phyloP scores from a whole-genome alignment of 1,140 invertebrate genomes.

The Drosophila truncata region DNA sequence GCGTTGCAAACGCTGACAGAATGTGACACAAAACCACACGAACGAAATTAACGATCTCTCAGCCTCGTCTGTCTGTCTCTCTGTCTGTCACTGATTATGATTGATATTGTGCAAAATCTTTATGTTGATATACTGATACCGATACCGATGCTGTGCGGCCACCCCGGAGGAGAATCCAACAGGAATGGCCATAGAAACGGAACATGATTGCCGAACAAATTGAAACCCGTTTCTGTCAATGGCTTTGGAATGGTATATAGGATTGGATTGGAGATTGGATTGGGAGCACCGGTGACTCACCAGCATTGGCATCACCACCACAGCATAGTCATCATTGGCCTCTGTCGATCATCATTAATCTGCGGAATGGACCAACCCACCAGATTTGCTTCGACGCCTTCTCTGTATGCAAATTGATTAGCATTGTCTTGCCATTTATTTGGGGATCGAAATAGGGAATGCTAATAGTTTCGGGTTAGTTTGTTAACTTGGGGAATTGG shows the following conservation, averaged over 20 bases:
- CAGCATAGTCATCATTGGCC: neutral
- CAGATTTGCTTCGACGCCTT: constrained; percentile 23
- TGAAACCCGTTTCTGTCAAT: constrained; percentile 19
- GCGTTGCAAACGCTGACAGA: constrained; percentile 31
- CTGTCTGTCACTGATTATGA: constrained; percentile 47
- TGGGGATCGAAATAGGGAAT: neutral
- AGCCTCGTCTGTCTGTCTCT: constrained; percentile 15
- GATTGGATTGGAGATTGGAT: constrained; percentile 16
- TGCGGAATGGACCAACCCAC: constrained; percentile 24
- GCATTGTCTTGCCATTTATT: constrained; percentile 38
- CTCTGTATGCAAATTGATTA: constrained; percentile 58
- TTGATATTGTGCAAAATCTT: constrained; percentile 43
- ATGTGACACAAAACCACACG: constrained; percentile 47
- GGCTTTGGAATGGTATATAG: neutral
- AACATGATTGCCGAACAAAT: constrained; percentile 44
- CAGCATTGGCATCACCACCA: constrained; percentile 11
- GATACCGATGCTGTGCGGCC: constrained; percentile 8
- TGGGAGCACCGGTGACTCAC: constrained; percentile 23
- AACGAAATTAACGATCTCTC: constrained; percentile 60
- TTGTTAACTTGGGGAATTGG: neutral
- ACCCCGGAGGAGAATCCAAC: constrained; percentile 23
- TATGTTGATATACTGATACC: constrained; percentile 7
- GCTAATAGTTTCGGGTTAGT: neutral
- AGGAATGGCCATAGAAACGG: constrained; percentile 35
- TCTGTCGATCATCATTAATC: constrained; percentile 25